Conservation (phyloP, 2,888 invertebrate species). For the Apamea sordens region DNA sequence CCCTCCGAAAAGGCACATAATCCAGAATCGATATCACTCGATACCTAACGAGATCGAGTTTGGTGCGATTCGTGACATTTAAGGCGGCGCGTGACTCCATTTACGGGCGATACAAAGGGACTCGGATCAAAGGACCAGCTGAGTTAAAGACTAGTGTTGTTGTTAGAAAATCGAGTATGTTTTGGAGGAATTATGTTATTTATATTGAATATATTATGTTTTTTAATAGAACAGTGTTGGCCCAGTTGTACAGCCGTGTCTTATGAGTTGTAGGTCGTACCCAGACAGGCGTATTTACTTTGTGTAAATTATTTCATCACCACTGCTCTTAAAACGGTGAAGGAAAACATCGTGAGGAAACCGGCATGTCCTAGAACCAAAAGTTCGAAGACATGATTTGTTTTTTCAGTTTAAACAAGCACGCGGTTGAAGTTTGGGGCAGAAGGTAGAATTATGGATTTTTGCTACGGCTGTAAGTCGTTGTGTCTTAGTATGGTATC, state of each 20-base stretch:
- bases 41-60: constrained; percentile 79
- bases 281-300: too few relatives aligned
- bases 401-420: too few relatives aligned
- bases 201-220: background rate
- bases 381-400: too few relatives aligned
- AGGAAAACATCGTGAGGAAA: too few relatives aligned
- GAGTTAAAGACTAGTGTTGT: constrained; percentile 59
- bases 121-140: constrained; percentile 77
- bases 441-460: too few relatives aligned
- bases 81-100: constrained; percentile 84
- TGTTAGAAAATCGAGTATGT: constrained; percentile 34
- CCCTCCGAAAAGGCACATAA: constrained; percentile 67
- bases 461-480: too few relatives aligned
- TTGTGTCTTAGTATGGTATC: too few relatives aligned
- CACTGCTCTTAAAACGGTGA: too few relatives aligned
- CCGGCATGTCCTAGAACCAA: too few relatives aligned
- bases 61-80: constrained; percentile 81
- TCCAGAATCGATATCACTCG: constrained; percentile 78
- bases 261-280: too few relatives aligned
- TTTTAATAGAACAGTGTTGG: background rate
- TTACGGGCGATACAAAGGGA: constrained; percentile 78
- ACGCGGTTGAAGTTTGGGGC: too few relatives aligned
- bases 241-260: background rate
- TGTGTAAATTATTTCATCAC: too few relatives aligned
- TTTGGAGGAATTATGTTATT: constrained; percentile 25